These are phyloP conservation scores for Oxyruncus cristatus DNA, from an alignment of 2,113 vertebrate genomes.

Conservation along the genomic window DNA sequence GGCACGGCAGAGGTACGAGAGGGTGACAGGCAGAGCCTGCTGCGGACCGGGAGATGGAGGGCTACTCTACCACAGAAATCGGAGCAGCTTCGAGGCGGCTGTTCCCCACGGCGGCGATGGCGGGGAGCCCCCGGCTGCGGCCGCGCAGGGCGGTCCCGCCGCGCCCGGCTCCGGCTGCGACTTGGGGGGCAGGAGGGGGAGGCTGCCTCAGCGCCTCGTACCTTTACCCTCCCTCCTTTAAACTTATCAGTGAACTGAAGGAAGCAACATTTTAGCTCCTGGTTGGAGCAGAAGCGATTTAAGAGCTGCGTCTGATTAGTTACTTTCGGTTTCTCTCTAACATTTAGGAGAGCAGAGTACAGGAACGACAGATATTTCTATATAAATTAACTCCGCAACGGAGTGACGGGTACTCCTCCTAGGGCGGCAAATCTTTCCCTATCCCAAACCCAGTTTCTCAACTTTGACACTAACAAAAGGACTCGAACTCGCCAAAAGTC, in stretches of 20 bases:
- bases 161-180: neutral
- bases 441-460: neutral
- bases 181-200: neutral
- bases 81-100: neutral
- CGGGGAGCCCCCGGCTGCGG: neutral
- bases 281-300: neutral
- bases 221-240: neutral
- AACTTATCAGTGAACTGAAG: neutral
- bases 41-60: neutral
- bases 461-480: conserved; percentile 15
- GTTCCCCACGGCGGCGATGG: neutral
- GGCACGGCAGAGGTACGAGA: neutral
- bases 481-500: neutral
- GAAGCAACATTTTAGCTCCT: neutral
- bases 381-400: neutral
- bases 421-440: neutral
- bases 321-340: conserved; percentile 56
- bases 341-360: neutral
- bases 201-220: neutral
- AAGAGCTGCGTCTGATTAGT: neutral
- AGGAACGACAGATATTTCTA: neutral
- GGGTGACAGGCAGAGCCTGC: neutral
- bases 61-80: neutral
- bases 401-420: neutral
- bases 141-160: neutral